Percentiles rank a stretch among this genome's conserved stretches.
Evolutionary conservation across 2,113 vertebrate species (phyloP).

Genomic region (Melospiza melodia): DNA sequence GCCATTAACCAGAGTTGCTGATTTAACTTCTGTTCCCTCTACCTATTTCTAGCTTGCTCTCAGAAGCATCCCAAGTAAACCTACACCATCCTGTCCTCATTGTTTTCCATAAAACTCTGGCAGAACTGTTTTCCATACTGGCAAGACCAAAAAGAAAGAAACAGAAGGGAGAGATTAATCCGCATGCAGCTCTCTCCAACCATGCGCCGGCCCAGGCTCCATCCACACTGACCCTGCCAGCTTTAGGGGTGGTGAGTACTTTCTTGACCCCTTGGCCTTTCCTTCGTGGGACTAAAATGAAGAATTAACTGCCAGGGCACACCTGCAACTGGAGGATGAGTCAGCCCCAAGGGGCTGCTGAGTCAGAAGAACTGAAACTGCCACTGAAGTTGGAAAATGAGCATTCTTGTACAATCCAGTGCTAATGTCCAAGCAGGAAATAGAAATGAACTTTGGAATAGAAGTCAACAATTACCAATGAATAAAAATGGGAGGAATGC

Average conservation of each 20-base stretch:
- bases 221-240: neutral
- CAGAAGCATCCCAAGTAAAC: neutral
- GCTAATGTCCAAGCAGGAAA: constrained; percentile 65
- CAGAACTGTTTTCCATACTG: neutral
- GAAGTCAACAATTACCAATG: constrained; percentile 45
- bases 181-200: neutral
- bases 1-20: neutral
- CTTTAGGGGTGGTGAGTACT: neutral
- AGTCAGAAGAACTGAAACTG: constrained; percentile 29
- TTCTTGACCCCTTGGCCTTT: constrained; percentile 7
- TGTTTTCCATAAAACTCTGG: neutral
- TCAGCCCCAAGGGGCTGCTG: constrained; percentile 52
- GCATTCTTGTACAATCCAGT: constrained; percentile 36
- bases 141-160: neutral
- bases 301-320: constrained; percentile 24
- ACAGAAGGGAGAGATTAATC: neutral
- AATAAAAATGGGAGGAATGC: constrained; percentile 29
- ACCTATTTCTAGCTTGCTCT: neutral
- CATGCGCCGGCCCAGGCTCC: neutral
- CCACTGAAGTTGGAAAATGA: constrained; percentile 38
- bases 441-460: constrained; percentile 58
- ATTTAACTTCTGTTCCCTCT: neutral
- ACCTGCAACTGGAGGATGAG: constrained; percentile 56
- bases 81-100: neutral
- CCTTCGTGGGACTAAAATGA: neutral